Evolutionary conservation across 2,888 invertebrate species (phyloP).

Genomic region (Noctua janthe): DNA sequence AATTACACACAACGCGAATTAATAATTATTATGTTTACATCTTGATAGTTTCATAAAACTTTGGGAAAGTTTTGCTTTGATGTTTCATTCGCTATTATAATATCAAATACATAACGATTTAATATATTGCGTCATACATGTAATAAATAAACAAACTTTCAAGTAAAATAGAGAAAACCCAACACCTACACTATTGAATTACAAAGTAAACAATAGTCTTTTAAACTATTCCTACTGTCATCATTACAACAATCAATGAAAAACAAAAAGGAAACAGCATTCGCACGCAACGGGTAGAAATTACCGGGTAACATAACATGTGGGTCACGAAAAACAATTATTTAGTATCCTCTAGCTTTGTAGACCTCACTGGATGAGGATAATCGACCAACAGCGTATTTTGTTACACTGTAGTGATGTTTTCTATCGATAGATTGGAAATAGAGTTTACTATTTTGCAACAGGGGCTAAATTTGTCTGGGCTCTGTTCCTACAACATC

Average conservation of each 20-base stretch:
- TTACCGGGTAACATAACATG: conserved; percentile 56
- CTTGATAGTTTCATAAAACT: conserved; percentile 50
- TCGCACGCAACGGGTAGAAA: conserved; percentile 56
- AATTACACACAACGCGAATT: conserved; percentile 47
- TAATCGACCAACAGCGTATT: conserved; percentile 44
- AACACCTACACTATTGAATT: not conserved
- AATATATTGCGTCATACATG: not conserved
- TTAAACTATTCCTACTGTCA: conserved; percentile 14
- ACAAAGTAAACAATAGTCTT: conserved; percentile 9
- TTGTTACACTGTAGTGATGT: conserved; percentile 34
- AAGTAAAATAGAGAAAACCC: not conserved
- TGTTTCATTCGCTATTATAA: conserved; percentile 30
- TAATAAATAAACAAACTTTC: not conserved
- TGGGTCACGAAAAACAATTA: conserved; percentile 78
- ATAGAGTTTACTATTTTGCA: not conserved
- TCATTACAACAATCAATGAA: conserved; percentile 10
- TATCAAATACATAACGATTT: conserved; percentile 8
- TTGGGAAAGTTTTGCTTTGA: conserved; percentile 40
- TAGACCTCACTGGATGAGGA: conserved; percentile 45
- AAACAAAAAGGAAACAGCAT: conserved; percentile 21
- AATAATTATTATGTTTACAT: conserved; percentile 32
- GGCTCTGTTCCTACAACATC: not conserved
- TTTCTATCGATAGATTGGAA: conserved; percentile 45
- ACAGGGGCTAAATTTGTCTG: not conserved
- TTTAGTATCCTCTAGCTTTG: conserved; percentile 51